Evolutionary conservation across 2,113 vertebrate species (phyloP).

Genomic region (Actenoides hombroni): DNA sequence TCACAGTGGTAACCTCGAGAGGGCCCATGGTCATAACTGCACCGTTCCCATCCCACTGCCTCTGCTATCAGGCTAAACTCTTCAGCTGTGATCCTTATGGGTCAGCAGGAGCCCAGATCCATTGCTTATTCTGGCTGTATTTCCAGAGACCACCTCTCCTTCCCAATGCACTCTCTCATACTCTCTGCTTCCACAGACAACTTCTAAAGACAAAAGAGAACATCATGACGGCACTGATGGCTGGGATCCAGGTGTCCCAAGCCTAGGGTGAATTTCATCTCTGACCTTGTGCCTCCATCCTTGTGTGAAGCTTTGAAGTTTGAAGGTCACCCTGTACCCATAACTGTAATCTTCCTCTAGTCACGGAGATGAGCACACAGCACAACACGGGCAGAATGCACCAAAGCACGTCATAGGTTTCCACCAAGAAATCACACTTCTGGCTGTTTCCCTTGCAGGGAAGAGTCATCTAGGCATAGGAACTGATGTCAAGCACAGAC

Average conservation of each 20-base stretch:
- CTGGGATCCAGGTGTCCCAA: background rate
- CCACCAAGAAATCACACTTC: background rate
- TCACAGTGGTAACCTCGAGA: fast-evolving
- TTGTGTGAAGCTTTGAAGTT: background rate
- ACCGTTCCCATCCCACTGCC: background rate
- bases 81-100: background rate
- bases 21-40: background rate
- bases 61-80: background rate
- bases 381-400: background rate
- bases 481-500: background rate
- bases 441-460: background rate
- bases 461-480: background rate
- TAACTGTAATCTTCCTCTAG: background rate
- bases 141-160: background rate
- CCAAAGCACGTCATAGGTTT: fast-evolving
- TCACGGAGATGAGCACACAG: background rate
- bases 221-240: fast-evolving
- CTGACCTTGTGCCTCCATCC: background rate
- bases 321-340: background rate
- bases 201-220: background rate
- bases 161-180: background rate
- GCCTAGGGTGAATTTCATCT: background rate
- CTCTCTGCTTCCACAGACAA: background rate
- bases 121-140: background rate
- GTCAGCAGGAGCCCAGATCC: background rate